These are phyloP conservation scores for Gallinago nigripennis DNA, from an alignment of 2,797 vertebrate genomes.

Conservation along the genomic window DNA sequence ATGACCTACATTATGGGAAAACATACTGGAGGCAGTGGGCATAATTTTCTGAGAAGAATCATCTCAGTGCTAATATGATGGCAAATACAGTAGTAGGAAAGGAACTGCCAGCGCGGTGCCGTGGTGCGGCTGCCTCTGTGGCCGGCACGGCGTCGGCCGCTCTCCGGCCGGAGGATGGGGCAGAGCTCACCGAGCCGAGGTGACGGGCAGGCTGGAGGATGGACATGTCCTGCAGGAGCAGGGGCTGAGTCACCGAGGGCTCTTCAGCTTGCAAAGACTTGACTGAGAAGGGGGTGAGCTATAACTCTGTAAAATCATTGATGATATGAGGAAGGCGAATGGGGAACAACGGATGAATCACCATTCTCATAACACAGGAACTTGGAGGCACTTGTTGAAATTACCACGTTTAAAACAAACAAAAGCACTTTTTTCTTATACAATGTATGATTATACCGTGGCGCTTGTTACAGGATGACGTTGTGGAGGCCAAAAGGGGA, in stretches of 20 bases:
- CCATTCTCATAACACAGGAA: background rate
- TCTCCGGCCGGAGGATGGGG: background rate
- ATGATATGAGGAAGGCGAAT: background rate
- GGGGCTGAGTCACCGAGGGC: background rate
- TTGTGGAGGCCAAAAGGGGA: background rate
- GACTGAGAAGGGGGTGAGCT: background rate
- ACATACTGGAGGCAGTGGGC: background rate
- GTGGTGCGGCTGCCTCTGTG: rapidly evolving
- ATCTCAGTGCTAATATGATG: rapidly evolving
- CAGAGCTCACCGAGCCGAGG: rapidly evolving
- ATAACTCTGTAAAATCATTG: background rate
- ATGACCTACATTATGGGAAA: background rate
- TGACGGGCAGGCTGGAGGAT: background rate
- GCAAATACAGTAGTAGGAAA: background rate
- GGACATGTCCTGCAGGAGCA: background rate
- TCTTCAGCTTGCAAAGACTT: background rate
- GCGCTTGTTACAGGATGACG: background rate
- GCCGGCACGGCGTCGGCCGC: rapidly evolving
- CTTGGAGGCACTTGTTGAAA: background rate
- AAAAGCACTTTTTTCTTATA: background rate
- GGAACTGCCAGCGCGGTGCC: background rate
- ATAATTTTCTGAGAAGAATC: background rate
- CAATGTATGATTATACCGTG: rapidly evolving
- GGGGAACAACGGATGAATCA: background rate
- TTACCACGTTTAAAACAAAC: background rate